These are phyloP conservation scores for Mallateleia sp. DNA, from an alignment of 2,888 invertebrate species.

Conservation along the genomic window DNA sequence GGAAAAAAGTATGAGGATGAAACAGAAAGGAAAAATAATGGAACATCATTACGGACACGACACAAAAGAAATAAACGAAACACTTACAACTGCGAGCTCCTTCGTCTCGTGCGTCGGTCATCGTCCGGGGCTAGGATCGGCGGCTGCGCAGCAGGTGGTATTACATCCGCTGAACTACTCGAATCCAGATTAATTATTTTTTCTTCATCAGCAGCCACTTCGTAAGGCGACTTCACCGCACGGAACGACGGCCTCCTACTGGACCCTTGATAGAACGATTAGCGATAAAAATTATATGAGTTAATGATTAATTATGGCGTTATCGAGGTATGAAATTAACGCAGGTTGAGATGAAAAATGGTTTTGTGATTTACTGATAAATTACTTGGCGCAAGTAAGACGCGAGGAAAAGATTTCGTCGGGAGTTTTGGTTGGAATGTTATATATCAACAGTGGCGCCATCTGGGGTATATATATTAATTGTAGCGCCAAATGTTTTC, in stretches of 20 bases:
- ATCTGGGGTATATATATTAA: too few species aligned
- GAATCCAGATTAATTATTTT: conserved; percentile 88
- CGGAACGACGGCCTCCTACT: conserved; percentile 89
- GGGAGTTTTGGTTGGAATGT: neutral
- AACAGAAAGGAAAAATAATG: conserved; percentile 32
- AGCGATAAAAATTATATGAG: conserved; percentile 2
- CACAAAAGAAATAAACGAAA: conserved; percentile 46
- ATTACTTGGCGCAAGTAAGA: neutral
- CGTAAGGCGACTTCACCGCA: conserved; percentile 87
- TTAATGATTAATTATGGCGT: conserved; percentile 8
- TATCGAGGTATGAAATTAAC: neutral
- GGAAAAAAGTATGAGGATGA: neutral
- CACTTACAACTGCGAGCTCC: conserved; percentile 96
- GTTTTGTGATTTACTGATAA: neutral
- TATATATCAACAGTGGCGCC: too few species aligned
- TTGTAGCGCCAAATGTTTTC: too few species aligned
- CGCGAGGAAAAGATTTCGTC: neutral
- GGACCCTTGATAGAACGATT: conserved; percentile 77
- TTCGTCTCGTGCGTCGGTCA: conserved; percentile 93
- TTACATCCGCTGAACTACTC: conserved; percentile 91
- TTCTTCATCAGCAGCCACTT: conserved; percentile 86
- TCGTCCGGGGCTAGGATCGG: conserved; percentile 93
- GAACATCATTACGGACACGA: conserved; percentile 25
- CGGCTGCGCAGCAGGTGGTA: conserved; percentile 90
- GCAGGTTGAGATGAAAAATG: neutral